phyloP scores from a whole-genome alignment of 2,888 invertebrate genomes.

The Habrosyne pyritoides region DNA sequence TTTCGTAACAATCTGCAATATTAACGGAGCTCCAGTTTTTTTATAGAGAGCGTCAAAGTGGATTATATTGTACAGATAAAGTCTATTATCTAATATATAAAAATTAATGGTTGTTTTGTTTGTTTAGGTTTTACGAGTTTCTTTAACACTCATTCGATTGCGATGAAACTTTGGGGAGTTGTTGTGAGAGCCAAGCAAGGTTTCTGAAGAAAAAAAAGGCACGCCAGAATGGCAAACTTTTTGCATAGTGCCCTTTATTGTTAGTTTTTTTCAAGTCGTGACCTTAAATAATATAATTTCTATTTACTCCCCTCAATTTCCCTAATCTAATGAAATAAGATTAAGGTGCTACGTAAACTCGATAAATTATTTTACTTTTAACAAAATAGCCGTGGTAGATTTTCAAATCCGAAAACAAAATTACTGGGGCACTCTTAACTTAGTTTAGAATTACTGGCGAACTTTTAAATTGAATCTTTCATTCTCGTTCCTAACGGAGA shows the following conservation, averaged over 20 bases:
- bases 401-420: slow-evolving; percentile 31
- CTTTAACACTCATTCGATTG: too few species aligned
- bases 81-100: too few species aligned
- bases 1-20: neutral
- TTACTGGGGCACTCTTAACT: slow-evolving; percentile 34
- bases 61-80: too few species aligned
- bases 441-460: slow-evolving; percentile 31
- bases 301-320: neutral
- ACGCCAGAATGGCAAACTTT: too few species aligned
- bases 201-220: too few species aligned
- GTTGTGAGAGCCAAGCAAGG: too few species aligned
- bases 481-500: slow-evolving; percentile 17
- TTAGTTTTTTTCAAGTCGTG: neutral
- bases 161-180: too few species aligned
- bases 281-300: neutral
- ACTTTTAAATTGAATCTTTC: slow-evolving; percentile 38
- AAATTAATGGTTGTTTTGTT: too few species aligned
- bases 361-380: slow-evolving; percentile 28
- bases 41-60: too few species aligned
- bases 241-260: neutral
- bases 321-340: slow-evolving; percentile 9
- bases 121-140: too few species aligned
- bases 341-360: slow-evolving; percentile 14
- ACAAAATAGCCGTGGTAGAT: slow-evolving; percentile 25
- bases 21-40: too few species aligned